Evolutionary conservation across 2,113 vertebrate genomes (phyloP), one percentile per base, ranked within the genome.

Genomic region (Myanophis thanlyinensis): DNA sequence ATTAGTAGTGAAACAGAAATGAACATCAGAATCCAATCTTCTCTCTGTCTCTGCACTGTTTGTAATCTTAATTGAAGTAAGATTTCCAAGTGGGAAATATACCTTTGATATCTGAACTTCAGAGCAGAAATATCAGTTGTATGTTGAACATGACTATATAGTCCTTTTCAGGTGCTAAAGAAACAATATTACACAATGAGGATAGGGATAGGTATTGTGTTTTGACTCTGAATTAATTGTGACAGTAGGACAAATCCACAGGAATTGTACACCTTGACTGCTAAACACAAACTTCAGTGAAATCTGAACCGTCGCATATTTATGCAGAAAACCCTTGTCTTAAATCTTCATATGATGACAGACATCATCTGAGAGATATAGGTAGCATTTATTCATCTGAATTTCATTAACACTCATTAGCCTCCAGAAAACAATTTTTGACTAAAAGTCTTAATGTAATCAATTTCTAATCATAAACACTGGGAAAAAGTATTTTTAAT

Each of bases 341-440:
- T 48, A 47, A 18, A 3, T 62, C 25, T 9, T 4, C 25, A 48
- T 30, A 47, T 89, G 62, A 48, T 62, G 23, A 59, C 23, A 27
- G 40, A 40, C 85, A 92, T 49, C 44, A 30, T 93, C 94, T 94
- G 47, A 88, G 92, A 94, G 91, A 51, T 52, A 22, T 30, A 5
- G 94, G 52, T 49, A 59, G 44, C 49, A 90, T 93, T 84, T 94
- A n/a, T 89, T 25, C 53, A 53, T 35, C 56, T 4, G 2, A 91
- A 93, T 92, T 9, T 56, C 22, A 51, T 40, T 87, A 88, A 3
- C 47, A 67, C 5, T 87, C 23, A 51, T 67, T 90, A 85, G 40
- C 90, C 84, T 18, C 13, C 4, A 62, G 59, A n/a, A 67, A 47
- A 59, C 46, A 67, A 49, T 67, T 53, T 54, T 91, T 30, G 25